Evolutionary conservation across 2,113 vertebrate genomes (phyloP).

Genomic region (Nanorana parkeri): DNA sequence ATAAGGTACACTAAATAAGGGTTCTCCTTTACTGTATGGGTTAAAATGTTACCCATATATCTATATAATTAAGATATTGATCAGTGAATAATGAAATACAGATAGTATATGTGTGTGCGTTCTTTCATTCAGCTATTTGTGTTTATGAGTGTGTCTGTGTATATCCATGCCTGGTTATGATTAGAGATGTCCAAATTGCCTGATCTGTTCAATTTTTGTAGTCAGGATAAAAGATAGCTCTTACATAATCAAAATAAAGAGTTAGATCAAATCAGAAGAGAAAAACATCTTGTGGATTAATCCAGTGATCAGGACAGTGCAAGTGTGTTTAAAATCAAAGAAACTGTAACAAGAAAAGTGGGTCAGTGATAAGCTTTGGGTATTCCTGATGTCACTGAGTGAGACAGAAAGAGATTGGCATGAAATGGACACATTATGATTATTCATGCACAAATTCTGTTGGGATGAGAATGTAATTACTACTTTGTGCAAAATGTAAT

Average conservation of each 20-base stretch:
- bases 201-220: background rate
- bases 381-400: slow-evolving; percentile 63
- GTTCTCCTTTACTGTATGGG: too few species aligned
- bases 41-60: too few species aligned
- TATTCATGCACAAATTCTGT: slow-evolving; percentile 52
- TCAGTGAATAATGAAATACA: background rate
- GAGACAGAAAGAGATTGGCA: slow-evolving; percentile 42
- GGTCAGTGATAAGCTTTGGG: slow-evolving; percentile 65
- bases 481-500: slow-evolving; percentile 49
- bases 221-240: too few species aligned
- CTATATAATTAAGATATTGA: too few species aligned
- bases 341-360: slow-evolving; percentile 70
- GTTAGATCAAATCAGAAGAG: slow-evolving; percentile 61
- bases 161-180: background rate
- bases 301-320: slow-evolving; percentile 65
- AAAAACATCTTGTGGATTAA: slow-evolving; percentile 63
- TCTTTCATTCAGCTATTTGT: background rate
- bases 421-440: slow-evolving; percentile 59
- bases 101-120: background rate
- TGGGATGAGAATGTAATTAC: slow-evolving; percentile 54
- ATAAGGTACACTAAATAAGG: too few species aligned
- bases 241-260: slow-evolving; percentile 68
- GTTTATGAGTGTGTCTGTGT: background rate
- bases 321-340: slow-evolving; percentile 76
- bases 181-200: background rate